Evolutionary conservation across 37 sponge, comb jelly and placozoan genomes (phyloP), one percentile per base, ranked within the genome.

Genomic region (Theonella swinhoei): DNA sequence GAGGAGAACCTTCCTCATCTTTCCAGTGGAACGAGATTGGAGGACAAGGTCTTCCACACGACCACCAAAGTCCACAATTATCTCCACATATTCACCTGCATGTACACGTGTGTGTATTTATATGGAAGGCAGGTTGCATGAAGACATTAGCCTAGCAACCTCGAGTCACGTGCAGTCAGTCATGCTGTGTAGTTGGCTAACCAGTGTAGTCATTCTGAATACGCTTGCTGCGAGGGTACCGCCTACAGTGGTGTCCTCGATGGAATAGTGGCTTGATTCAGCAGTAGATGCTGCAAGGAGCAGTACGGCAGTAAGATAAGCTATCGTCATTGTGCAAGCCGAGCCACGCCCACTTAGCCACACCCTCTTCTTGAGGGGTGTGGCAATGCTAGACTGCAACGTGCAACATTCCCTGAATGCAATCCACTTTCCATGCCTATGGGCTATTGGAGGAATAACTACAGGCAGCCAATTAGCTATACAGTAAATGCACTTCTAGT

Each of bases 51-150:
- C 87, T 67, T 93, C 94, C 66, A 93, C 87, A 32, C 87, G 72
- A 22, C 90, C 94, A 31, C 94, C 94, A 77, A 77, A 92, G 71
- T 92, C 89, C 28, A 62, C 70, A 25, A 92, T 76, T 38, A 92
- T 72, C 42, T 68, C 54, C 3, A 79, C 90, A 31, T 80, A 68
- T 59, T 92, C 93, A 26, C 78, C 89, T 83, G 64, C 26, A 47
- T 0, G 47, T 14, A 47, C 54, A 47, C 54, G 14, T 47, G 54
- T 47, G 54, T n/a, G n/a, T n/a, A n/a, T n/a, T n/a, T n/a, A n/a
- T n/a, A n/a, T n/a, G n/a, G n/a, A n/a, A n/a, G n/a, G n/a, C n/a
- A n/a, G n/a, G n/a, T n/a, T n/a, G n/a, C n/a, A n/a, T n/a, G n/a
- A n/a, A n/a, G n/a, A n/a, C n/a, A n/a, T n/a, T n/a, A 47, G 11